Conservation (phyloP, 1,140 invertebrate genomes). For the Saccostrea cuccullata region DNA sequence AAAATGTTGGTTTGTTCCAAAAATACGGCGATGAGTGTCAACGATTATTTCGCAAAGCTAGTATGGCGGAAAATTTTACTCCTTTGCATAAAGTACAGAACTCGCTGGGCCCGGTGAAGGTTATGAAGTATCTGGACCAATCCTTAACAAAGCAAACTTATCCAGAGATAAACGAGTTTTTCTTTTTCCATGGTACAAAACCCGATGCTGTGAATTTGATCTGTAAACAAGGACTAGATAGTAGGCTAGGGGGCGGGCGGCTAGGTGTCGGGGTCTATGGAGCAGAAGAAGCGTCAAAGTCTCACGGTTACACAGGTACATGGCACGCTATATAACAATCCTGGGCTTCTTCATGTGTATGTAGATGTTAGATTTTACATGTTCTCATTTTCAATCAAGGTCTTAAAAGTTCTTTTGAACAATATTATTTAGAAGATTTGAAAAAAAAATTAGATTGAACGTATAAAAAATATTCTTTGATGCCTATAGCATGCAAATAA, state of each 20-base stretch:
- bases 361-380: too few species aligned
- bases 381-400: too few species aligned
- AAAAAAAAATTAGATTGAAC: too few species aligned
- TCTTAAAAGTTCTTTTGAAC: too few species aligned
- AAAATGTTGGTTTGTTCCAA: conserved; percentile 57
- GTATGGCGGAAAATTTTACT: conserved; percentile 31
- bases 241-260: conserved; percentile 50
- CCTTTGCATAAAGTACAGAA: not conserved
- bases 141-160: conserved; percentile 30
- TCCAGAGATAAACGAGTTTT: conserved; percentile 63
- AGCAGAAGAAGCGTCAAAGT: conserved; percentile 63
- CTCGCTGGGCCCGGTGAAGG: conserved; percentile 18
- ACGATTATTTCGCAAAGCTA: conserved; percentile 56
- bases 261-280: conserved; percentile 63
- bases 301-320: conserved; percentile 64
- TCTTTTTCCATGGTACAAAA: conserved; percentile 66
- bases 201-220: conserved; percentile 51
- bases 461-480: too few species aligned
- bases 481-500: too few species aligned
- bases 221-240: conserved; percentile 57
- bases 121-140: conserved; percentile 25
- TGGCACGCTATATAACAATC: not conserved
- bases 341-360: too few species aligned
- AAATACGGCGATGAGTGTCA: conserved; percentile 55
- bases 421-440: too few species aligned